Base-by-base conservation (phyloP, 1,140 invertebrate species). In the Hermatobates lingyangjiaoensis region DNA sequence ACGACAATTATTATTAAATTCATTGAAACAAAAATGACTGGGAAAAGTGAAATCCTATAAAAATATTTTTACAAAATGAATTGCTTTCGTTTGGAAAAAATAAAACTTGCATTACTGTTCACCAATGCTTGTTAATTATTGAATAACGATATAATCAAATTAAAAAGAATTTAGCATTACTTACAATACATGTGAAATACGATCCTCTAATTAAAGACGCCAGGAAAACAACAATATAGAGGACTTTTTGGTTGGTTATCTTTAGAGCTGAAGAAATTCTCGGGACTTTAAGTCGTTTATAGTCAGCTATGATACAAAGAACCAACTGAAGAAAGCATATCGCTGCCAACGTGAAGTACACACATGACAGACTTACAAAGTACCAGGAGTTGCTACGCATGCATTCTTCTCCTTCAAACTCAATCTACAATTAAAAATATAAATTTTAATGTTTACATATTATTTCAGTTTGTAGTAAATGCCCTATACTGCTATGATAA, bases 211-310 rank as follows among this genome's bases (percentile, higher is more conserved):
- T 76, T 1, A 81, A 70, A 24, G 88, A 80, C 0, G 88, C 89
- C 21, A 92, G 69, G 66, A 89, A 90, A 20, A 87, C 85, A 52
- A 93, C 76, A 55, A 91, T 77, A 63, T 93, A 93, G 5, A 95
- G 73, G 56, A 89, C 70, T 71, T 95, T 95, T 63, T 92, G 89
- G 2, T 83, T 91, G 48, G 88, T 93, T 34, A 93, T 74, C 58
- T 82, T 75, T 62, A 85, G 90, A 7, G 88, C 87, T 53, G 77
- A 71, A 1, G 84, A 62, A 50, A 89, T 69, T 1, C 81, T 82
- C 10, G 83, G 84, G 40, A 81, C 77, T 69, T 91, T 87, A 67
- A 87, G 76, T 18, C 79, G 70, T 55, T 80, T 71, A 72, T 85
- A 91, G 68, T 92, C 88, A 15, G 77, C 76, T 26, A 80, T 71